Evolutionary conservation across 2,888 invertebrate species (phyloP).

Genomic region (Fragum whitleyi): DNA sequence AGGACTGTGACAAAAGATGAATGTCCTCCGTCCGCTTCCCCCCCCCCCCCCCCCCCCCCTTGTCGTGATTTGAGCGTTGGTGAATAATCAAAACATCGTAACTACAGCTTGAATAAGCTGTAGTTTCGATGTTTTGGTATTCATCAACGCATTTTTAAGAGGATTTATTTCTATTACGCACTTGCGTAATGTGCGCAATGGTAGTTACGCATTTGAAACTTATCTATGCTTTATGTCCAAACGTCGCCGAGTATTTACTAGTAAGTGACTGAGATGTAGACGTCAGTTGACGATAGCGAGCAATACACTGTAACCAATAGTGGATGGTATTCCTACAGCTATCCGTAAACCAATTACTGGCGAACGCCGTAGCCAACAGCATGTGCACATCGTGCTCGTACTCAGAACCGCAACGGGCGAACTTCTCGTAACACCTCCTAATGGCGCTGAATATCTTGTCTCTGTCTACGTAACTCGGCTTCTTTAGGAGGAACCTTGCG

Average conservation of each 20-base stretch:
- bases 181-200: too few species aligned
- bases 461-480: conserved; percentile 78
- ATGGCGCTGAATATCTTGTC: conserved; percentile 77
- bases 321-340: conserved; percentile 74
- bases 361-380: conserved; percentile 82
- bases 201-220: too few species aligned
- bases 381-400: conserved; percentile 82
- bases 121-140: too few species aligned
- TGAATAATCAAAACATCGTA: too few species aligned
- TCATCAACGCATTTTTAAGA: too few species aligned
- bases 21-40: too few species aligned
- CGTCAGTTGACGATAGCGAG: conserved; percentile 67
- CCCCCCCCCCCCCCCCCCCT: too few species aligned
- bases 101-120: too few species aligned
- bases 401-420: conserved; percentile 71
- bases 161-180: too few species aligned
- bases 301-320: conserved; percentile 79
- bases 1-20: too few species aligned
- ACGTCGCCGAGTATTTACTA: conserved; percentile 39
- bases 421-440: conserved; percentile 79
- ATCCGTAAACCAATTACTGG: conserved; percentile 82
- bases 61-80: too few species aligned
- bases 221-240: not conserved
- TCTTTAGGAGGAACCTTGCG: conserved; percentile 74
- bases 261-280: conserved; percentile 25